A percentile compares a stretch with the other conserved stretches of the same genome.
Evolutionary conservation across 2,888 invertebrate genomes (phyloP).

Genomic region (Horisme vitalbata): DNA sequence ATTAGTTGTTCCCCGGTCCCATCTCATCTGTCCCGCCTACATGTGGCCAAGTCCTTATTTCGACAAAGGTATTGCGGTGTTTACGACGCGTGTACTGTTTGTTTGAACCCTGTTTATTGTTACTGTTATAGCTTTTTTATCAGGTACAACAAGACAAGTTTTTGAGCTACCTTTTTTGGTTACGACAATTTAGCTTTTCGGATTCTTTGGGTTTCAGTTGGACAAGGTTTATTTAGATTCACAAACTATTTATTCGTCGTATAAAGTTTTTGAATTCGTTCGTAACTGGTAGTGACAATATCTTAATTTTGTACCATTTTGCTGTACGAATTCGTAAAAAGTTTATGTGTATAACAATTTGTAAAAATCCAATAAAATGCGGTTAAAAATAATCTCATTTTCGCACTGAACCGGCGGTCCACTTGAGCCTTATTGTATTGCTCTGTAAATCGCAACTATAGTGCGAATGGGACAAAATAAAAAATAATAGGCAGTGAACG

Average conservation of each 20-base stretch:
- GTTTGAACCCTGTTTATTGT: slow-evolving; percentile 28
- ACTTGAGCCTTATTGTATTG: slow-evolving; percentile 50
- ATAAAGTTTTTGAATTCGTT: no score
- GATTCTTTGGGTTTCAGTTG: neutral
- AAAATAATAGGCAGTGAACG: slow-evolving; percentile 66
- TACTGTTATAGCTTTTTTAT: slow-evolving; percentile 26
- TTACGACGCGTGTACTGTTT: slow-evolving; percentile 24
- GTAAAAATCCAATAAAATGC: slow-evolving; percentile 25
- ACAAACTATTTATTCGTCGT: no score
- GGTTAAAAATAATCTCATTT: slow-evolving; percentile 31
- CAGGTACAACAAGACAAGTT: slow-evolving; percentile 18
- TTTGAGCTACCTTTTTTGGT: slow-evolving; percentile 8
- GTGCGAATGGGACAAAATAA: slow-evolving; percentile 62
- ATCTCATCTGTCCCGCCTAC: no score
- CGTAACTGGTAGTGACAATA: no score
- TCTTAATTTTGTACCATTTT: no score
- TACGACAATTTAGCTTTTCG: neutral
- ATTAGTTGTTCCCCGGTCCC: no score
- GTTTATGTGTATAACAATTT: slow-evolving; percentile 11
- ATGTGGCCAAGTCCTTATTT: slow-evolving; percentile 13
- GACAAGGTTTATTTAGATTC: no score
- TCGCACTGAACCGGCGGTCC: slow-evolving; percentile 36
- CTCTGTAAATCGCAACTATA: slow-evolving; percentile 48
- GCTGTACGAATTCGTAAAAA: no score
- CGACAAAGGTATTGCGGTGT: slow-evolving; percentile 20